Percentiles rank a stretch among this genome's conserved stretches.
Evolutionary conservation across 2,797 vertebrate species (phyloP).

Genomic region (Chrysolophus pictus): DNA sequence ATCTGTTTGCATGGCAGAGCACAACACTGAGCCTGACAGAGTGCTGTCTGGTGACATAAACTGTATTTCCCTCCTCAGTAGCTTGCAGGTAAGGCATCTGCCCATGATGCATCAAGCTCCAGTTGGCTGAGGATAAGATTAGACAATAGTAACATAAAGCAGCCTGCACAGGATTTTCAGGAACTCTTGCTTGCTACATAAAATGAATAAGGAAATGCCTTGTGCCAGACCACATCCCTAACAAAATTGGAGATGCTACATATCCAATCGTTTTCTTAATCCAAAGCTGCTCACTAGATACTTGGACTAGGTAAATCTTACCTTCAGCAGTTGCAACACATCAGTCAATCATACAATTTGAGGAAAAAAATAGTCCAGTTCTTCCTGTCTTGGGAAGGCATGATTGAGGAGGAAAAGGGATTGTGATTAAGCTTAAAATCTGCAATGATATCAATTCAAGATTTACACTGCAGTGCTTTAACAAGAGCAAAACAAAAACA

Average conservation of each 20-base stretch:
- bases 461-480: neutral
- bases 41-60: neutral
- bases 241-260: neutral
- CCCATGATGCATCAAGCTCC: accelerated
- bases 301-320: neutral
- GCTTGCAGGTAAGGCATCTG: neutral
- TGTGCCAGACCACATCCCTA: neutral
- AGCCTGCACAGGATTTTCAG: neutral
- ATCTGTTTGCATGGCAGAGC: too few relatives aligned
- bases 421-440: neutral
- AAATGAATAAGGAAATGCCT: neutral
- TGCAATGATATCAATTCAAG: neutral
- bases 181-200: neutral
- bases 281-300: neutral
- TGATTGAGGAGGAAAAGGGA: neutral
- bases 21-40: accelerated
- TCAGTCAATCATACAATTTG: neutral
- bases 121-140: accelerated
- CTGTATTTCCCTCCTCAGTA: neutral
- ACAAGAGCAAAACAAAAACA: neutral
- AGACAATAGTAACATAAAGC: neutral
- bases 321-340: neutral
- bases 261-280: neutral
- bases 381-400: neutral
- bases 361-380: neutral